Base-by-base conservation (phyloP, 2,113 vertebrate species). In the Campylorhamphus procurvoides region DNA sequence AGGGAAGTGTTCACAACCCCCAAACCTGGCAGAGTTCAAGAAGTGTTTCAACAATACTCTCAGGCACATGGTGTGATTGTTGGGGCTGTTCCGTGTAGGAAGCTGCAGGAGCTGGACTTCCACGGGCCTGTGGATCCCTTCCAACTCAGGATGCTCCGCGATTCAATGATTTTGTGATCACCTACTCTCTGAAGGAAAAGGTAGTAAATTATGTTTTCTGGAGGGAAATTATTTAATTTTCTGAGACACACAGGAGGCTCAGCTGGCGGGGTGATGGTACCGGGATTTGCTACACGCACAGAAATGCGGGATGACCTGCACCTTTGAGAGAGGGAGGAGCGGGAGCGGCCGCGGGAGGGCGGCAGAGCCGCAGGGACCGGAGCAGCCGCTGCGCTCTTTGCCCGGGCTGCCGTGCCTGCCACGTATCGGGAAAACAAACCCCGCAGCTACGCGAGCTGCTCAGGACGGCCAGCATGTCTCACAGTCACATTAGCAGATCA, bases 291-390 rank as follows among this genome's bases (percentile, higher is more conserved):
- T 18, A 8, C 24, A 11, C 1, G 39, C 77, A 6, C 17, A 0
- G 14, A 42, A 42, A 27, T 18, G 14, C 1, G 31, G 10, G 39
- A 4, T 15, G 62, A 16, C 9, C 18, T 4, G 25, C 9, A 1
- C 24, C 2, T 40, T 40, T 40, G 40, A 9, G 46, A 55, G 8
- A 16, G 33, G 33, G 27, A 39, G 1, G 17, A 35, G 42, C 12
- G 3, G 0, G 8, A 4, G 24, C 9, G 12, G n/a, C 97, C 94
- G 33, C 93, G 44, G 85, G 97, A 93, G 96, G 97, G 96, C 94
- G 96, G 84, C 69, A 92, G 89, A 94, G 37, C 60, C 85, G 80
- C 90, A 72, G 81, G 19, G 81, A 97, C 50, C 29, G 73, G 77
- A 29, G 10, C 10, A 0, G 6, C 27, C 8, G 8, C 25, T 28